Conservation (phyloP, 2,888 invertebrate genomes). For the Drosophila multiciliata region DNA sequence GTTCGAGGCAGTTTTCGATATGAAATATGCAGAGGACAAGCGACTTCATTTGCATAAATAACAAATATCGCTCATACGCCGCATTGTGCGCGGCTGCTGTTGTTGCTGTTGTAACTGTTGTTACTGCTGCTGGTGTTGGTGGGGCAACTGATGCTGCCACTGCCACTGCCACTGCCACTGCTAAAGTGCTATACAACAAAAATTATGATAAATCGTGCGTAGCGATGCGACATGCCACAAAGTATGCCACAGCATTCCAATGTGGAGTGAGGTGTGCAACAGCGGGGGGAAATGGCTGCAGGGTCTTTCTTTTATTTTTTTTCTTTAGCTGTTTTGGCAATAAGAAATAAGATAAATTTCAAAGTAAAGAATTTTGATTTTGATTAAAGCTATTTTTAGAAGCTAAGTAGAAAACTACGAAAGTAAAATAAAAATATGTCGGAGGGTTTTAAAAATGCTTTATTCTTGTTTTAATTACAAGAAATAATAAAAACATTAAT, state of each 20-base stretch:
- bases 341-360: slow-evolving; percentile 22
- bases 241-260: slow-evolving; percentile 24
- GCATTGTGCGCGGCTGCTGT: slow-evolving; percentile 66
- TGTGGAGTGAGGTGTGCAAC: neutral
- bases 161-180: slow-evolving; percentile 26
- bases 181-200: slow-evolving; percentile 53
- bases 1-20: slow-evolving; percentile 24
- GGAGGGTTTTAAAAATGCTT: no score
- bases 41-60: slow-evolving; percentile 76
- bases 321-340: neutral
- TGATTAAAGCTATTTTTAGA: neutral
- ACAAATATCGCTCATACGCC: slow-evolving; percentile 78
- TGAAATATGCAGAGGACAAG: slow-evolving; percentile 46
- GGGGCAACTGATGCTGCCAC: slow-evolving; percentile 27
- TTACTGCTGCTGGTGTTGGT: slow-evolving; percentile 12
- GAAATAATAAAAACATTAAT: no score
- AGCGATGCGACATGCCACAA: slow-evolving; percentile 40
- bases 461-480: no score
- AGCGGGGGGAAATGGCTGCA: neutral
- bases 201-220: slow-evolving; percentile 74
- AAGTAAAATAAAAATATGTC: neutral
- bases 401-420: neutral
- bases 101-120: slow-evolving; percentile 15
- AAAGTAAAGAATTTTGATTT: neutral
- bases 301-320: neutral